A percentile compares a stretch with the other conserved stretches of the same genome.
phyloP scores from a whole-genome alignment of 2,113 vertebrate species.

The Excalfactoria chinensis region DNA sequence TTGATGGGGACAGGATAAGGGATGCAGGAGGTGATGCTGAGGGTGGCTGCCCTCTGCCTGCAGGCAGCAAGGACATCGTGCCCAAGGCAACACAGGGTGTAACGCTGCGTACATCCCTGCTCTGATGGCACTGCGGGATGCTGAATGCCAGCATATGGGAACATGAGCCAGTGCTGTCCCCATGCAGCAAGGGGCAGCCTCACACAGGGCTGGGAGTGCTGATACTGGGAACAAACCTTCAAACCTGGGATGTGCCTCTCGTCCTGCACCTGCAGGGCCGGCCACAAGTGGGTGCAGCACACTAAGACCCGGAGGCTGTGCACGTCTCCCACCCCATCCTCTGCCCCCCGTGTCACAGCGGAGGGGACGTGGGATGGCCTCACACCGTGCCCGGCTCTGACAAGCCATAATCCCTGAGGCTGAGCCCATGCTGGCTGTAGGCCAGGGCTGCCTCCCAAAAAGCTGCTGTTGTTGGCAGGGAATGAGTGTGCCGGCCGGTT shows the following conservation, averaged over 20 bases:
- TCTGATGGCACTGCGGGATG: not conserved
- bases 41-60: not conserved
- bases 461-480: not conserved
- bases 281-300: not conserved
- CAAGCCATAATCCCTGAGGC: not conserved
- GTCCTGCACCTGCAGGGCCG: not conserved
- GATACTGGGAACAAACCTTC: accelerated
- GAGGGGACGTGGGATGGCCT: accelerated
- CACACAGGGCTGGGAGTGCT: not conserved
- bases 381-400: not conserved
- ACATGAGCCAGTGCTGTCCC: not conserved
- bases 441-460: not conserved
- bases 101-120: not conserved
- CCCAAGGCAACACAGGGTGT: not conserved
- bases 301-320: not conserved
- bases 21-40: not conserved
- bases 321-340: not conserved
- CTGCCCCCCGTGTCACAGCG: not conserved
- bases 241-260: accelerated
- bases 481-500: accelerated
- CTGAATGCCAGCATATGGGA: not conserved
- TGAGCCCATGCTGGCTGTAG: not conserved
- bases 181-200: not conserved
- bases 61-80: not conserved
- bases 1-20: not conserved